phyloP scores from a whole-genome alignment of 2,888 invertebrate genomes.

The Eupithecia pulchellata region DNA sequence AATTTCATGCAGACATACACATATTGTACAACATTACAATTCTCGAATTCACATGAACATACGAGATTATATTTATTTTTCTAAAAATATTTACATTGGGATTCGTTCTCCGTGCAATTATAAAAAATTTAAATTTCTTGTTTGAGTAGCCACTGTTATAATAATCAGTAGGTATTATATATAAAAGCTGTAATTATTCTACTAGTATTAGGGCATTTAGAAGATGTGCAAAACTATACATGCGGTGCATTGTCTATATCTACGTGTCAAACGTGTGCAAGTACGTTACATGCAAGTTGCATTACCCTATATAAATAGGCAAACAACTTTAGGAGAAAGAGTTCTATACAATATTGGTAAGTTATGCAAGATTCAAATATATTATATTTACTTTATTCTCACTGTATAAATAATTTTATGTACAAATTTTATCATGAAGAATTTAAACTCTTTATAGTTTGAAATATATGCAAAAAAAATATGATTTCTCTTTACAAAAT shows the following conservation, averaged over 20 bases:
- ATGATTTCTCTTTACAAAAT: not conserved
- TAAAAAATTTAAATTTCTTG: conserved; percentile 64
- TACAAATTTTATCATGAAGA: not conserved
- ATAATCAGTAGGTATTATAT: conserved; percentile 38
- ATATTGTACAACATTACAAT: conserved; percentile 38
- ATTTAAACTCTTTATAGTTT: not conserved
- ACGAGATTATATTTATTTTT: not conserved
- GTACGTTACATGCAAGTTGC: conserved; percentile 40
- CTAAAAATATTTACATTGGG: not conserved
- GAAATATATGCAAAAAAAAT: not conserved
- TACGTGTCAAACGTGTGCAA: conserved; percentile 67
- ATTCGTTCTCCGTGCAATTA: conserved; percentile 34
- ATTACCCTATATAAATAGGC: conserved; percentile 24
- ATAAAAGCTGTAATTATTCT: conserved; percentile 42
- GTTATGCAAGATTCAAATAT: conserved; percentile 16
- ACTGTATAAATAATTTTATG: not conserved
- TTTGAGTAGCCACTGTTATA: conserved; percentile 66
- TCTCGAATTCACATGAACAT: not conserved
- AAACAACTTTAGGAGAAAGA: conserved; percentile 12
- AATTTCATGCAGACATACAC: conserved; percentile 42
- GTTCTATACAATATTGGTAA: conserved; percentile 20
- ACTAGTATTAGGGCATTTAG: conserved; percentile 44
- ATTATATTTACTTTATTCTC: conserved; percentile 10
- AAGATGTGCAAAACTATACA: conserved; percentile 62
- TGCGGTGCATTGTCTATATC: conserved; percentile 67